Conservation (phyloP, 2,113 vertebrate species). For the Rhinogobius similis region DNA sequence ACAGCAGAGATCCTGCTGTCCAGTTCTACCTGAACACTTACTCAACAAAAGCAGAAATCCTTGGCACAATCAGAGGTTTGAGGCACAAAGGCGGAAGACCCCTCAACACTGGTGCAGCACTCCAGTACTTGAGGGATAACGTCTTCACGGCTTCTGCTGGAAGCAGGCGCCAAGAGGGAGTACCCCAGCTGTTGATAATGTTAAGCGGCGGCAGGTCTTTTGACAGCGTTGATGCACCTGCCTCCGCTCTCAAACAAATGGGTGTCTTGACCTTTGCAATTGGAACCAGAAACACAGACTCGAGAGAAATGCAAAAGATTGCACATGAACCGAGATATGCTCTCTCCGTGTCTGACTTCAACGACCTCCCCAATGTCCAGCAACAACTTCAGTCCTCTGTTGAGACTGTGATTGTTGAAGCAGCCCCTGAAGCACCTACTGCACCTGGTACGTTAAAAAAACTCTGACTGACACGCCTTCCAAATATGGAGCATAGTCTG, state of each 20-base stretch:
- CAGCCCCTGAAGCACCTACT: neutral
- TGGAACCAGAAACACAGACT: neutral
- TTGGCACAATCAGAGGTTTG: conserved; percentile 4
- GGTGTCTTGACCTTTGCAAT: neutral
- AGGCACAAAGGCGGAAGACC: neutral
- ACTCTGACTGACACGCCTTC: neutral
- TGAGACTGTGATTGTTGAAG: neutral
- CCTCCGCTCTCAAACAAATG: neutral
- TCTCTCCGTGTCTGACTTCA: neutral
- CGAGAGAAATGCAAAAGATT: conserved; percentile 3
- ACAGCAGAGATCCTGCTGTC: conserved; percentile 13
- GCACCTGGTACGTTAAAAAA: neutral
- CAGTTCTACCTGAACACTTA: conserved; percentile 3
- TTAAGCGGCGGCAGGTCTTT: neutral
- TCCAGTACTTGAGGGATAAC: neutral
- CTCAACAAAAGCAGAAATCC: conserved; percentile 31
- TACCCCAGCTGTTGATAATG: neutral
- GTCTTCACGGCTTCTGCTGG: neutral
- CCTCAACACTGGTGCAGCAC: neutral
- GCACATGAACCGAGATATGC: neutral
- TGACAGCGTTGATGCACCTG: neutral
- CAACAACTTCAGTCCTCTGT: neutral
- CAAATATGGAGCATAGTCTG: neutral
- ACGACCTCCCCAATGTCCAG: neutral
- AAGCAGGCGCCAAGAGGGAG: neutral